phyloP scores from a whole-genome alignment of 1,140 invertebrate genomes.

The Globodera ellingtonae region DNA sequence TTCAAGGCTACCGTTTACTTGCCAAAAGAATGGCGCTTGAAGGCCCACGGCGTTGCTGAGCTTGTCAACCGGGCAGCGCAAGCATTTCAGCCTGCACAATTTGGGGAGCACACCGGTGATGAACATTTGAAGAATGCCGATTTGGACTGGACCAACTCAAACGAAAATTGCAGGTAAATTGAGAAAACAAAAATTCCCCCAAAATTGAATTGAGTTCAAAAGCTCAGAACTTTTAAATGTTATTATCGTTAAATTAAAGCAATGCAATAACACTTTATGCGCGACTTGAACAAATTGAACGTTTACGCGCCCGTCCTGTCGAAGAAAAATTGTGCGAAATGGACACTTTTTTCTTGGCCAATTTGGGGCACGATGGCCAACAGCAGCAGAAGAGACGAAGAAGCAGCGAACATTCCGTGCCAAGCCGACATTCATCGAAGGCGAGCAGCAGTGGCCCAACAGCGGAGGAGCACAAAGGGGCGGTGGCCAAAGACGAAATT shows the following conservation, averaged over 20 bases:
- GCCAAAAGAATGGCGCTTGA: conserved; percentile 6
- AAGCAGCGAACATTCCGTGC: background rate
- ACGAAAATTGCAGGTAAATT: background rate
- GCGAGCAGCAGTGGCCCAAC: background rate
- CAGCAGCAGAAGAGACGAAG: background rate
- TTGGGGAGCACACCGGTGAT: background rate
- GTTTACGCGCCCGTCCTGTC: background rate
- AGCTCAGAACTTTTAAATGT: no score
- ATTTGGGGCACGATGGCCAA: background rate
- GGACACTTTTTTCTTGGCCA: background rate
- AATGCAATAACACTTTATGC: background rate
- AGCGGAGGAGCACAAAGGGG: background rate
- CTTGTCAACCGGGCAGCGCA: background rate
- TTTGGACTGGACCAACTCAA: background rate
- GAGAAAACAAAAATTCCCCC: background rate
- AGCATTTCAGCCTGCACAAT: background rate
- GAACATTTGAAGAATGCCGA: background rate
- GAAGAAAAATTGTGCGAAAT: background rate
- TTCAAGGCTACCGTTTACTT: background rate
- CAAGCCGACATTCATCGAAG: background rate
- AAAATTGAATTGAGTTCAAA: no score
- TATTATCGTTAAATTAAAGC: background rate
- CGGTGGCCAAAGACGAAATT: background rate
- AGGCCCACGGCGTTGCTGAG: background rate
- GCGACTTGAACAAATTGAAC: background rate